A percentile compares a stretch with the other conserved stretches of the same genome.
Conservation (phyloP, 2,888 invertebrate genomes). For the Eupithecia exiguata region DNA sequence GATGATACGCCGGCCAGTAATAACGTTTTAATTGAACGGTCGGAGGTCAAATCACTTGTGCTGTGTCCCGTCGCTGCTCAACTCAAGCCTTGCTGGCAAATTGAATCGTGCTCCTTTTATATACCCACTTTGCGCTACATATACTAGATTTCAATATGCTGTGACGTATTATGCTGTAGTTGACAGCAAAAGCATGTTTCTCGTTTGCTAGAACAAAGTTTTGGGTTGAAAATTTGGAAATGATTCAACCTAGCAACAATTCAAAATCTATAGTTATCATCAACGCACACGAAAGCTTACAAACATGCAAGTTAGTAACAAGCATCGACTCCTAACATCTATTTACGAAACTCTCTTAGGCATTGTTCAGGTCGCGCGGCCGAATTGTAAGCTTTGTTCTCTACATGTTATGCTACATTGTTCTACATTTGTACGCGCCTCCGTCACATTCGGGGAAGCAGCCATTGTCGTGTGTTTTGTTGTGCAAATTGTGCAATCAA, state of each 20-base stretch:
- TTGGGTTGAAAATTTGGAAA: background rate
- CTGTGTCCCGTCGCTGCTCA: conserved; percentile 50
- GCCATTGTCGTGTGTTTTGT: conserved; percentile 82
- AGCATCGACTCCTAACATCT: conserved; percentile 53
- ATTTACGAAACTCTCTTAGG: conserved; percentile 64
- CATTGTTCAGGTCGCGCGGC: conserved; percentile 67
- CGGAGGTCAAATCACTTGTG: conserved; percentile 83
- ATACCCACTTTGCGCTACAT: conserved; percentile 4
- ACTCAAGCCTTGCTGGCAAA: conserved; percentile 25
- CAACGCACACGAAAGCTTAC: conserved; percentile 31
- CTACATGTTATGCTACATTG: conserved; percentile 72
- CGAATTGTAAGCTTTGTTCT: conserved; percentile 70
- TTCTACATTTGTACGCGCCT: conserved; percentile 75
- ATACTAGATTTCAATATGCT: background rate
- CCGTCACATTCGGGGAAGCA: conserved; percentile 77
- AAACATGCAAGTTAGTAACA: conserved; percentile 44
- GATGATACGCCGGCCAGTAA: conserved; percentile 58
- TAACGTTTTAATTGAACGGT: conserved; percentile 79
- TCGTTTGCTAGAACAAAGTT: conserved; percentile 10
- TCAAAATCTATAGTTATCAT: conserved; percentile 18
- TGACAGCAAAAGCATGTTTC: background rate
- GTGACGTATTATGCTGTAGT: background rate
- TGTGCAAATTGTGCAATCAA: conserved; percentile 50
- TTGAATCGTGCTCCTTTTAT: conserved; percentile 28
- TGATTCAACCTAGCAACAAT: conserved; percentile 19